Conservation (phyloP, 1,140 invertebrate genomes). For the Monochamus saltuarius region DNA sequence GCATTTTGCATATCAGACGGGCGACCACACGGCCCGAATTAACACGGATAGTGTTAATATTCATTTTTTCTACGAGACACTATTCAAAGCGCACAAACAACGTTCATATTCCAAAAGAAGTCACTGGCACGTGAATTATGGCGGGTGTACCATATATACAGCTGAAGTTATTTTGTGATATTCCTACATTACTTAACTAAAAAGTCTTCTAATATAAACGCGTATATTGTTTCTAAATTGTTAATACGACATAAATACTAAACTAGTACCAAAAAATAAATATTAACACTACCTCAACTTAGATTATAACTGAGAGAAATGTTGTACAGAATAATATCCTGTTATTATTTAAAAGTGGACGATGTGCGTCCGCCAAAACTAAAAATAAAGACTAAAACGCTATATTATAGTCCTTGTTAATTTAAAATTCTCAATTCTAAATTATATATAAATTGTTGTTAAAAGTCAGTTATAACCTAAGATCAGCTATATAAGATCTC, state of each 20-base stretch:
- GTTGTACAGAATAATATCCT: background rate
- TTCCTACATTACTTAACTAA: too few relatives aligned
- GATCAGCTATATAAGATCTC: too few relatives aligned
- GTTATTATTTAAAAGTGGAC: constrained; percentile 1
- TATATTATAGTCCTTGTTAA: constrained; percentile 9
- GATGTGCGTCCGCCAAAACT: background rate
- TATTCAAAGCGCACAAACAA: too few relatives aligned
- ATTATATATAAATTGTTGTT: constrained; percentile 4
- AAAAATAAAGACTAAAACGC: background rate
- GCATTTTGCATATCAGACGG: constrained; percentile 25
- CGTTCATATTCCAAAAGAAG: too few relatives aligned
- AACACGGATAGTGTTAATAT: constrained; percentile 1
- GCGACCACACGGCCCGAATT: background rate
- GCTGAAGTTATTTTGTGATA: background rate
- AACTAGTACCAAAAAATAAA: constrained; percentile 6
- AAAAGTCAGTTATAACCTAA: background rate
- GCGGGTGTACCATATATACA: too few relatives aligned
- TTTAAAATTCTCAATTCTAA: constrained; percentile 7
- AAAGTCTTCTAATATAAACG: background rate
- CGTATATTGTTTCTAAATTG: background rate
- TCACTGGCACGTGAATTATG: background rate
- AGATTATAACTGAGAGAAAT: background rate
- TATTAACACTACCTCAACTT: constrained; percentile 7
- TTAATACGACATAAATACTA: background rate
- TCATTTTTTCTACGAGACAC: background rate